Percentiles rank a stretch among this genome's conserved stretches.
Conservation (phyloP, 2,113 vertebrate species). For the Barbus barbus region DNA sequence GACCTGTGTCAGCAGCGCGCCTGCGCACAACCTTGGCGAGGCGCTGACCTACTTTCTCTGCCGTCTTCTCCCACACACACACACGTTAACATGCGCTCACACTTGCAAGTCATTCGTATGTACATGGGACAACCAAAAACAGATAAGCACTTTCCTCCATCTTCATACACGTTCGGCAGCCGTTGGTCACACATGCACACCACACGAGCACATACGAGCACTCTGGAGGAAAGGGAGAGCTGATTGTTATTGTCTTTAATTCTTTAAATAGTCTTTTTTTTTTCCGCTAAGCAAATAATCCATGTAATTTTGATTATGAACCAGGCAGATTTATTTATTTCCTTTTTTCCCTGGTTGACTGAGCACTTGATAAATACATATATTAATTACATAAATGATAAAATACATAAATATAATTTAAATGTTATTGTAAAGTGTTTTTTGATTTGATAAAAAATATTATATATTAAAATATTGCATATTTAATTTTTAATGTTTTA, state of each 20-base stretch:
- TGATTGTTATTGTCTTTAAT: too few relatives aligned
- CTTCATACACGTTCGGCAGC: not conserved
- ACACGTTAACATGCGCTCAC: slow-evolving; percentile 23
- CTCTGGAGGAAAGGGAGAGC: not conserved
- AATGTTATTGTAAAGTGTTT: not conserved
- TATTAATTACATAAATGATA: not conserved
- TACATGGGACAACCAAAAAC: slow-evolving; percentile 33
- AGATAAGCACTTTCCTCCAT: too few relatives aligned
- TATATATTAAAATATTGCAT: not conserved
- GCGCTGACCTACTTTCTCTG: slow-evolving; percentile 76
- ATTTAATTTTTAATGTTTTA: not conserved
- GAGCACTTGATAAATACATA: not conserved
- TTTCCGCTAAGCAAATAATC: too few relatives aligned
- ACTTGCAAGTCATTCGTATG: slow-evolving; percentile 34
- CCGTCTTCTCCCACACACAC: slow-evolving; percentile 56
- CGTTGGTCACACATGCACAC: not conserved
- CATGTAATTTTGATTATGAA: too few relatives aligned
- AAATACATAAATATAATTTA: not conserved
- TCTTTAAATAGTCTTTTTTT: too few relatives aligned
- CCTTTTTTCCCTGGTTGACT: not conserved
- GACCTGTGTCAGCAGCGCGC: slow-evolving; percentile 61
- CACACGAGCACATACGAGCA: too few relatives aligned
- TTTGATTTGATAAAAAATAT: not conserved
- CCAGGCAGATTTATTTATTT: not conserved
- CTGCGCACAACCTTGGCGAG: slow-evolving; percentile 66